Conservation (phyloP, 2,113 vertebrate genomes). For the Apeltes quadracus region DNA sequence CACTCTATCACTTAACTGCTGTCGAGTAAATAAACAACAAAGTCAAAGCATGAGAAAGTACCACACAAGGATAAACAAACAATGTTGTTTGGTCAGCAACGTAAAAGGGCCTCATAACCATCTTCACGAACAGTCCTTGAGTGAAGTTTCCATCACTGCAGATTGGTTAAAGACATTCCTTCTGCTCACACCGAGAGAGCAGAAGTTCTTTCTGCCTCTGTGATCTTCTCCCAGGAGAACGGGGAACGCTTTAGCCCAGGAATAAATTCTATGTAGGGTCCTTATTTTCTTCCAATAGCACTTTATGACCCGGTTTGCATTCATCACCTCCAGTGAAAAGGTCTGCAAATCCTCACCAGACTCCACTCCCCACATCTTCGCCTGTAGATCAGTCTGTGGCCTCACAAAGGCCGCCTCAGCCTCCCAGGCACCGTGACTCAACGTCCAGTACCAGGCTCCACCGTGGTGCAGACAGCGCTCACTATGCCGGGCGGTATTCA, state of each 20-base stretch:
- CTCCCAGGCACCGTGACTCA: conserved; percentile 55
- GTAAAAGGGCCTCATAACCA: background rate
- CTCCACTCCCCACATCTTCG: conserved; percentile 59
- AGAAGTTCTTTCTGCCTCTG: conserved; percentile 50
- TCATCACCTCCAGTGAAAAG: conserved; percentile 77
- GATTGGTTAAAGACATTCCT: background rate
- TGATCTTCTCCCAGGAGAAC: conserved; percentile 59
- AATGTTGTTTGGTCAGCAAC: background rate
- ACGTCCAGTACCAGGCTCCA: conserved; percentile 72
- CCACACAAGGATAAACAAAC: conserved; percentile 11
- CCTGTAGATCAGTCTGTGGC: conserved; percentile 63
- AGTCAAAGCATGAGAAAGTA: conserved; percentile 27
- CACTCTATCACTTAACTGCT: conserved; percentile 49
- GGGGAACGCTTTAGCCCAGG: conserved; percentile 41
- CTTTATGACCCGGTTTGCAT: conserved; percentile 58
- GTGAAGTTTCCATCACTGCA: background rate
- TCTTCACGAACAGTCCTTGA: no score
- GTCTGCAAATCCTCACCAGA: conserved; percentile 56
- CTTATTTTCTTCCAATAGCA: conserved; percentile 44
- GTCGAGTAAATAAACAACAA: conserved; percentile 55
- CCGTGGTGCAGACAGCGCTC: conserved; percentile 31
- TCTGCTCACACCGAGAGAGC: background rate
- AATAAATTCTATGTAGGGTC: conserved; percentile 64
- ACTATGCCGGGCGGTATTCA: conserved; percentile 36
- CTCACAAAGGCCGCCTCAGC: conserved; percentile 63